Evolutionary conservation across 2,888 invertebrate species (phyloP), one percentile per base, ranked within the genome.

Genomic region (Petrophora chlorosata): DNA sequence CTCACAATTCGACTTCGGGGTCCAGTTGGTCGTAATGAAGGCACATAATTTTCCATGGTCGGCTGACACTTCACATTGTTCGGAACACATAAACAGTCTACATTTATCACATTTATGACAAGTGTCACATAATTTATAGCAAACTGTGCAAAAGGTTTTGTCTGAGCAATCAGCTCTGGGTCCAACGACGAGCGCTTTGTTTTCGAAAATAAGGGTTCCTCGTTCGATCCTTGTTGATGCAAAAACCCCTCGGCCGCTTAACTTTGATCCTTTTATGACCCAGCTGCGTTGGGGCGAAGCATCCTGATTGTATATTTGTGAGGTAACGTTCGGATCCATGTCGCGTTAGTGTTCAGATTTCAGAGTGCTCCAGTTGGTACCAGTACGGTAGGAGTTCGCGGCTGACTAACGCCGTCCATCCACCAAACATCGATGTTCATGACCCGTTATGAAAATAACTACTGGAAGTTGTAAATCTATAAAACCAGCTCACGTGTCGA

Each of bases 161-260:
- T 84, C 76, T 16, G 84, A 79, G 39, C 78, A 80, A 50, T 91
- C 85, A 5, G 90, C 90, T 32, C 94, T 91, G 0, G 95, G 94
- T 0, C 95, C 95, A 16, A 93, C 70, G 1, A 94, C 85, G 12
- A 96, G 70, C 0, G 96, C 93, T 39, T 82, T 86, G 71, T 95
- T 95, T 13, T 82, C 78, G 69, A 94, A 95, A 53, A 96, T 92
- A 3, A 94, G 66, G 62, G 93, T 92, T 38, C 95, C 94, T 40
- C 82, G 79, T 49, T 85, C 78, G 34, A 96, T 93, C 59, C 92
- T 88, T 43, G 92, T 83, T 1, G 82, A 85, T 16, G 95, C 94
- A 61, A 95, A 93, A 12, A 96, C 65, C 15, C 95, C 95, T 56
- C 94, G 92, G 10, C 95, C 95, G 14, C 94, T 92, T 8, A 94